Percentiles rank a stretch among this genome's conserved stretches.
phyloP scores from a whole-genome alignment of 2,797 vertebrate species.

The Hypotaenidia philippensis region DNA sequence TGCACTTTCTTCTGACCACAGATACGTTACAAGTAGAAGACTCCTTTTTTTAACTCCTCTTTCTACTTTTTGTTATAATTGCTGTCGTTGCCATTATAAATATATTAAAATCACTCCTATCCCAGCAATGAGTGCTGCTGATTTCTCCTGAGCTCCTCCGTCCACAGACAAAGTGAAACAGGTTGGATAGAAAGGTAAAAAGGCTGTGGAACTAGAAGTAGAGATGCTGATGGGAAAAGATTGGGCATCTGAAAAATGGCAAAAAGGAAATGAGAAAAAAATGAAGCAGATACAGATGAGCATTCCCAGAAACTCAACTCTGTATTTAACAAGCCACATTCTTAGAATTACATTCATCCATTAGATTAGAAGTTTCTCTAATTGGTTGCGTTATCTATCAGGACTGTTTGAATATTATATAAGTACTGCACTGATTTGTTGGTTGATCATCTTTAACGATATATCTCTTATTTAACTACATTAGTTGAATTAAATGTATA shows the following conservation, averaged over 20 bases:
- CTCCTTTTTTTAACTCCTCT: background rate
- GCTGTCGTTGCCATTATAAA: background rate
- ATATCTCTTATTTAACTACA: background rate
- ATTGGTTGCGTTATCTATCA: background rate
- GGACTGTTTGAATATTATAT: background rate
- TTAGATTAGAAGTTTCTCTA: background rate
- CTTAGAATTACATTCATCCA: background rate
- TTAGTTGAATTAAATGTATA: background rate
- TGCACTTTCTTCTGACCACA: background rate
- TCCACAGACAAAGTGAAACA: background rate
- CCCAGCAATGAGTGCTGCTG: background rate
- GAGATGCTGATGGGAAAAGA: background rate
- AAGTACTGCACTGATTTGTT: background rate
- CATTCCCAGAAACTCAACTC: background rate
- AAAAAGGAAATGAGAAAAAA: background rate
- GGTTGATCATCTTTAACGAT: background rate
- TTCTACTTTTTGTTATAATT: background rate
- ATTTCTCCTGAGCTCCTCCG: background rate
- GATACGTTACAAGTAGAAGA: background rate
- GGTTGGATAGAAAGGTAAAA: background rate
- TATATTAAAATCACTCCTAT: background rate
- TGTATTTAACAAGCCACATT: background rate
- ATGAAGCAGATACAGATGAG: background rate
- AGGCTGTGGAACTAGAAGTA: background rate
- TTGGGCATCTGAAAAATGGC: background rate